Evolutionary conservation across 2,113 vertebrate species (phyloP).

Genomic region (Pelodiscus sinensis): DNA sequence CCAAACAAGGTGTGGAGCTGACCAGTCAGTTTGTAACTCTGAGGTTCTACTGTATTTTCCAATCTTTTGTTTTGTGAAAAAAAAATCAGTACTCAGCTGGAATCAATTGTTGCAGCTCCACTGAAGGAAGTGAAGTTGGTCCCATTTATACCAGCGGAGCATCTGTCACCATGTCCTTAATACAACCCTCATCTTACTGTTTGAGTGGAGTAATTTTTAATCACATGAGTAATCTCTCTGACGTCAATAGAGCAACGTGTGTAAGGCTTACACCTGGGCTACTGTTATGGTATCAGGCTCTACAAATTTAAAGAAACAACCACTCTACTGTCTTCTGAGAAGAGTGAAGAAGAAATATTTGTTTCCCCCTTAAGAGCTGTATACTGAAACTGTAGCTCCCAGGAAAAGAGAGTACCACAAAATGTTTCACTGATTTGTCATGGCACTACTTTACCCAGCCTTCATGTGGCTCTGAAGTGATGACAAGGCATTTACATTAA

Average conservation of each 20-base stretch:
- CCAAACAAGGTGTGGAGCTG: no score
- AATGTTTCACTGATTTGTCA: background rate
- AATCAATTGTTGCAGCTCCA: background rate
- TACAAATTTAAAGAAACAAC: background rate
- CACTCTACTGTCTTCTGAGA: background rate
- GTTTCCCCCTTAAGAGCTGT: background rate
- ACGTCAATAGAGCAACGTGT: background rate
- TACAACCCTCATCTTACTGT: background rate
- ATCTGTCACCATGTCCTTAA: background rate
- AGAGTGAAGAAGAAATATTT: background rate
- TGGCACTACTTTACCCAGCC: constrained; percentile 11
- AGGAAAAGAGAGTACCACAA: background rate
- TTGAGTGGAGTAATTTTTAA: background rate
- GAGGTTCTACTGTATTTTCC: background rate
- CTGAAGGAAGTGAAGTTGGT: background rate
- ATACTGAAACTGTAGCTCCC: background rate
- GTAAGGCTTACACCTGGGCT: accelerated
- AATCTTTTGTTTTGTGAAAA: background rate
- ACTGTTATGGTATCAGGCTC: accelerated
- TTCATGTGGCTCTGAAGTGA: constrained; percentile 38
- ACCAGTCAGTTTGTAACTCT: no score
- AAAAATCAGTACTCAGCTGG: background rate
- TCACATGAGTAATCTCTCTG: background rate
- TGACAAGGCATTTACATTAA: constrained; percentile 58
- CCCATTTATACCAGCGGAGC: background rate